A percentile compares a stretch with the other conserved stretches of the same genome.
Evolutionary conservation across 2,888 invertebrate genomes (phyloP).

Genomic region (Magallana nippona): DNA sequence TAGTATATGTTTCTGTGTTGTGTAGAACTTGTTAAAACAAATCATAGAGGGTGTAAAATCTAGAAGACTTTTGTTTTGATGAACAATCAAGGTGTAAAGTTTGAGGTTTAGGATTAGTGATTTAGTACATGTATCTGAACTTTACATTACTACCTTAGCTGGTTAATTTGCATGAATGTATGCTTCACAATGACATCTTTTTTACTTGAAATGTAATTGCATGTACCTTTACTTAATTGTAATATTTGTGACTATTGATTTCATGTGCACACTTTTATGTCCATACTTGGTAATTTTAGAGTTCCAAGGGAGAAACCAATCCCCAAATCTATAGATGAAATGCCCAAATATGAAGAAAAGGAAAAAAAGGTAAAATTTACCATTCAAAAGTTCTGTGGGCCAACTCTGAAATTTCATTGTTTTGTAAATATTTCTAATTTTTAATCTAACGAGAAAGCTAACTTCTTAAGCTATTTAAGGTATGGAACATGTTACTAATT

Average conservation of each 20-base stretch:
- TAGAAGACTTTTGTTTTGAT: no score
- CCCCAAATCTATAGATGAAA: slow-evolving; percentile 76
- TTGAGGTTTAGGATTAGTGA: no score
- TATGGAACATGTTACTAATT: no score
- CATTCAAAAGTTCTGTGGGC: background rate
- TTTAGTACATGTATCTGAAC: no score
- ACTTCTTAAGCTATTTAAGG: no score
- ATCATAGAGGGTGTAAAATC: no score
- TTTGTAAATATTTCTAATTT: no score
- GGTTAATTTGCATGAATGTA: background rate
- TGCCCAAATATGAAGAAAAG: slow-evolving; percentile 75
- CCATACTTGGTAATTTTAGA: slow-evolving; percentile 29
- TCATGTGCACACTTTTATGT: background rate
- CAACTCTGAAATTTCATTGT: background rate
- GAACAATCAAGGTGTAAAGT: no score
- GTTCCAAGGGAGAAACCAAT: slow-evolving; percentile 68
- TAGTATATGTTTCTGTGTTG: no score
- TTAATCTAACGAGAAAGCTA: no score
- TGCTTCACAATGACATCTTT: background rate
- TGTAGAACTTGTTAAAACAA: no score
- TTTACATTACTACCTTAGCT: no score
- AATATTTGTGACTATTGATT: background rate
- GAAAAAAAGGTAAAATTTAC: slow-evolving; percentile 56
- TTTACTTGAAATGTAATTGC: background rate
- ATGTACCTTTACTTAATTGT: background rate